Conservation (phyloP, 2,888 invertebrate genomes). For the Parnassius glacialis region DNA sequence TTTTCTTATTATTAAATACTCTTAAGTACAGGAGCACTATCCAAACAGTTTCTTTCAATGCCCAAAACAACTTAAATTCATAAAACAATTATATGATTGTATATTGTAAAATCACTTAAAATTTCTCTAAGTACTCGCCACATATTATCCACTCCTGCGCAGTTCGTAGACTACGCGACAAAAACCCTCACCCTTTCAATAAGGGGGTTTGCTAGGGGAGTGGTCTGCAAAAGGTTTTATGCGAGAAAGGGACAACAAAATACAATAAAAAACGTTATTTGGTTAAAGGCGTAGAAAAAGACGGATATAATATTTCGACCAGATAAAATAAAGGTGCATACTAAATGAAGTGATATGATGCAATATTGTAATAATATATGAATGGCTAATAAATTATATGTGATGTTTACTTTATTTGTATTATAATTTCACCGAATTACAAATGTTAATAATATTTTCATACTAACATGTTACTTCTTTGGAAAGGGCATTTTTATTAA, state of each 20-base stretch:
- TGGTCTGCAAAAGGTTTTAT: constrained; percentile 36
- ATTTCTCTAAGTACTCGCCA: constrained; percentile 5
- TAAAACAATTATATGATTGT: too few relatives aligned
- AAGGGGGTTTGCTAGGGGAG: constrained; percentile 43
- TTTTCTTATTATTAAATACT: too few relatives aligned
- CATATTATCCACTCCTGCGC: constrained; percentile 43
- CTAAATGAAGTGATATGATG: constrained; percentile 23
- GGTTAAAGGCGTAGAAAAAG: constrained; percentile 35
- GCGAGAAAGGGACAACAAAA: constrained; percentile 35
- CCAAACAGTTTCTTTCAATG: too few relatives aligned
- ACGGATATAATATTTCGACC: constrained; percentile 31
- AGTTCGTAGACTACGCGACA: constrained; percentile 28
- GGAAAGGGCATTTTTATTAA: too few relatives aligned
- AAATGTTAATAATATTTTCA: too few relatives aligned
- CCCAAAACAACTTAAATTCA: too few relatives aligned
- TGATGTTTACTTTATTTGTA: too few relatives aligned
- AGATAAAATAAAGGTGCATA: constrained; percentile 27
- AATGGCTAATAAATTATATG: too few relatives aligned
- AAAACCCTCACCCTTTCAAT: constrained; percentile 40
- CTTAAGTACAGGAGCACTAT: too few relatives aligned
- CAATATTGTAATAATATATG: constrained; percentile 1
- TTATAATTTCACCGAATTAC: too few relatives aligned
- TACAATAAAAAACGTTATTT: constrained; percentile 35
- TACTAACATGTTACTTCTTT: too few relatives aligned
- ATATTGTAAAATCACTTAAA: constrained; percentile 6